These are phyloP conservation scores for Myrmophylax atrothorax DNA, from an alignment of 2,113 vertebrate genomes.

Conservation along the genomic window DNA sequence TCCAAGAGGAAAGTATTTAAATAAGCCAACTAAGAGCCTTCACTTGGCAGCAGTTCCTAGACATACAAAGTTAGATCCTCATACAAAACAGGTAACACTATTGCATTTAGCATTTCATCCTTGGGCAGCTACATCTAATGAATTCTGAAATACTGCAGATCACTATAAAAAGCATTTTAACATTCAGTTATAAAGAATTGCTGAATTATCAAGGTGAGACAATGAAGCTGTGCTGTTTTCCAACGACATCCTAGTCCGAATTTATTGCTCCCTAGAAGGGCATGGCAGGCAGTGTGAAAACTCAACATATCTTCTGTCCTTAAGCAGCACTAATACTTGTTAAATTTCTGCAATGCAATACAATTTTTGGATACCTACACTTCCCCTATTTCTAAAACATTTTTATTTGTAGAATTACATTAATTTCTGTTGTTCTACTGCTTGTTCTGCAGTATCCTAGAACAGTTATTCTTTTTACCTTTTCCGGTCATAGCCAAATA, in stretches of 20 bases:
- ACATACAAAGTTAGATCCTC: neutral
- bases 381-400: neutral
- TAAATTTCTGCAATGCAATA: neutral
- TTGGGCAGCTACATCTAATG: neutral
- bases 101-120: neutral
- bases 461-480: conserved; percentile 74
- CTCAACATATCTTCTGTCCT: neutral
- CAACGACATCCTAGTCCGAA: neutral
- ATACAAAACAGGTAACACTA: neutral
- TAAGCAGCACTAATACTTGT: neutral
- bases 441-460: neutral
- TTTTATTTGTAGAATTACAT: neutral
- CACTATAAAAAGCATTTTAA: neutral
- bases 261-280: neutral
- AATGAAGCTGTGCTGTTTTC: neutral
- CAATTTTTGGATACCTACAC: neutral
- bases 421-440: neutral
- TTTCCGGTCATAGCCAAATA: conserved; percentile 92
- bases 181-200: neutral
- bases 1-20: neutral
- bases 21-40: neutral
- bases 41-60: neutral
- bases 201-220: neutral
- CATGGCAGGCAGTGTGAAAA: neutral
- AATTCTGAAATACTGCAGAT: neutral